Base-by-base conservation (phyloP, 2,797 vertebrate genomes). In the Gambelia wislizenii region DNA sequence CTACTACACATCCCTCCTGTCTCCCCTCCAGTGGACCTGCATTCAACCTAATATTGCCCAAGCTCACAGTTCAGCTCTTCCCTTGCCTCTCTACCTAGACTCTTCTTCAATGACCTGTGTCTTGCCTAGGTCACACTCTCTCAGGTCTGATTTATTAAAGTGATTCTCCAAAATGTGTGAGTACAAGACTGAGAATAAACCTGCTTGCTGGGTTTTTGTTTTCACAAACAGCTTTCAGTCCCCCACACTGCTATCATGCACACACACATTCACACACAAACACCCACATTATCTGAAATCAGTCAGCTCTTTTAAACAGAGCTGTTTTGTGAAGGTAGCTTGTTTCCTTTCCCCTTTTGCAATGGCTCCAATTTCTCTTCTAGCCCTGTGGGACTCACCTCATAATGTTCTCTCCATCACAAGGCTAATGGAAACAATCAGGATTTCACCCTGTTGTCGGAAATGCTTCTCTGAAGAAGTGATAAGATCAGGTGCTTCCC, bases 101-200 rank as follows among this genome's bases (percentile, higher is more conserved):
- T 30, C 61, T 5, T 20, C 27, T 5, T 20, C 27, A 39, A 20
- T 36, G n/a, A 30, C 10, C 27, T 59, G 3, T 44, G 16, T 39
- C 39, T 20, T 49, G 61, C 61, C 27, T 67, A 44, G 44, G 30
- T 92, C 91, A 83, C 89, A 85, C 87, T 91, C 90, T 90, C 89
- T 87, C n/a, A 70, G 91, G 90, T 84, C 83, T 85, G 30, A 30
- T 93, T 59, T 42, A 91, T 85, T 94, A 90, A 95, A 83, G 61
- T 75, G 89, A 64, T 78, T 54, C 16, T 47, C 69, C 89, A 81
- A 12, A 2, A 36, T 0, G 0, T 90, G 91, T 93, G 84, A 87
- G 0, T 90, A 91, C 92, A 82, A 89, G 86, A 80, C 77, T 1
- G 22, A 47, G 69, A 89, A 89, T 87, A 93, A 91, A 94, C 85